Percentiles rank a stretch among this genome's conserved stretches.
Conservation (phyloP, 2,113 vertebrate genomes). For the Promerops cafer region DNA sequence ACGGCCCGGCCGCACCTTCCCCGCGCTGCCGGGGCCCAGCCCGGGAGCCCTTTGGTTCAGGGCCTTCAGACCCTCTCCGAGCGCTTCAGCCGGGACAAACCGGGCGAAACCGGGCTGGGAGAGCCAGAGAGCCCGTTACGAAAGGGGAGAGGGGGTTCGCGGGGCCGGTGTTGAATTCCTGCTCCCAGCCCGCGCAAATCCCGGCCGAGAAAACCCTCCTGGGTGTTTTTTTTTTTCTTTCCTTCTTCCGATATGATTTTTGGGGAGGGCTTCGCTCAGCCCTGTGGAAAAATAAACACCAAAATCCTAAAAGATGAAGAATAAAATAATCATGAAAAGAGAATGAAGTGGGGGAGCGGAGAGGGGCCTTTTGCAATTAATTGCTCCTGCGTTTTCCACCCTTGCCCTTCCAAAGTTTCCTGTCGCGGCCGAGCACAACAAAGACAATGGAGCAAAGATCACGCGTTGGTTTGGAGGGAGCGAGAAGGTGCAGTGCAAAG, state of each 20-base stretch:
- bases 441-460: constrained; percentile 52
- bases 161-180: background rate
- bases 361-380: background rate
- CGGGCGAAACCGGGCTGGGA: background rate
- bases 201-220: background rate
- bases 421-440: background rate
- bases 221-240: background rate
- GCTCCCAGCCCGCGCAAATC: background rate
- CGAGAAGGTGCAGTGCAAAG: background rate
- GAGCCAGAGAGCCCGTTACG: background rate
- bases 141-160: background rate
- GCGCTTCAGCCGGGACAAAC: background rate
- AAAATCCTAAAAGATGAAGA: background rate
- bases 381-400: background rate
- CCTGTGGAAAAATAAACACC: background rate
- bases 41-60: background rate
- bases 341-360: rapidly evolving
- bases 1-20: background rate
- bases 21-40: background rate
- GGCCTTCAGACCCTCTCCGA: background rate
- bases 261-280: background rate
- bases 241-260: background rate
- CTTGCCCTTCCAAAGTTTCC: background rate
- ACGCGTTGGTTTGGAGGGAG: background rate
- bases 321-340: background rate